These are phyloP conservation scores for Lysandra bellargus DNA, from an alignment of 2,888 invertebrate genomes.

Conservation along the genomic window DNA sequence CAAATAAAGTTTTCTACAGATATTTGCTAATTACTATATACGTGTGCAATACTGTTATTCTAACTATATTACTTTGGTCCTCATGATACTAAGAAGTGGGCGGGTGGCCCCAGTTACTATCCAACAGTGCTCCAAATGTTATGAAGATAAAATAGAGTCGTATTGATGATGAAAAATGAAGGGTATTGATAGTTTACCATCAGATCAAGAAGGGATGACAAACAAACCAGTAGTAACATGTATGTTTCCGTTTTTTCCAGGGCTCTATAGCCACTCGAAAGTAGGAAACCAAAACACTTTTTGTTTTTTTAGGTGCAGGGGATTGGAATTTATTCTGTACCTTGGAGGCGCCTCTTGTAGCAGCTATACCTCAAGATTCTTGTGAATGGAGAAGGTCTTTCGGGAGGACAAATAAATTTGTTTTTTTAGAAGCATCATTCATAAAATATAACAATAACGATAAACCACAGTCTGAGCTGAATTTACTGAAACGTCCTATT, in stretches of 20 bases:
- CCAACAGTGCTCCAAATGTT: conserved; percentile 59
- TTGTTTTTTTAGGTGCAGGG: conserved; percentile 85
- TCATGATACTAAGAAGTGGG: conserved; percentile 59
- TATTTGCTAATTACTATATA: conserved; percentile 25
- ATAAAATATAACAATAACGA: conserved; percentile 86
- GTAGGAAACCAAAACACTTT: conserved; percentile 32
- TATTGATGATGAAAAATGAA: conserved; percentile 81
- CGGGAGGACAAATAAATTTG: conserved; percentile 91
- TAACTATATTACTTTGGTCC: conserved; percentile 7
- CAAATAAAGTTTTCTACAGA: conserved; percentile 28
- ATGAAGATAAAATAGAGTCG: conserved; percentile 64
- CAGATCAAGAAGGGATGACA: conserved; percentile 81
- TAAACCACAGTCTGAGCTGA: conserved; percentile 87
- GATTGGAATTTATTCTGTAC: conserved; percentile 91
- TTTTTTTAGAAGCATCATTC: conserved; percentile 90
- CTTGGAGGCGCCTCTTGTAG: conserved; percentile 87
- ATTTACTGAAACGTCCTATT: conserved; percentile 92
- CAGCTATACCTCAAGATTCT: conserved; percentile 91
- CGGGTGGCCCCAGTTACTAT: conserved; percentile 56
- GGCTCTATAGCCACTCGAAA: background rate
- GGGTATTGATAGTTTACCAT: conserved; percentile 76
- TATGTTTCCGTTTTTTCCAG: conserved; percentile 66
- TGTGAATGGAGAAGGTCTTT: conserved; percentile 96
- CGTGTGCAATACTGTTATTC: conserved; percentile 28
- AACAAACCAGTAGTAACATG: conserved; percentile 88